Percentiles rank a stretch among this genome's conserved stretches.
Evolutionary conservation across 2,888 invertebrate species (phyloP).

Genomic region (Rhagonycha lutea): DNA sequence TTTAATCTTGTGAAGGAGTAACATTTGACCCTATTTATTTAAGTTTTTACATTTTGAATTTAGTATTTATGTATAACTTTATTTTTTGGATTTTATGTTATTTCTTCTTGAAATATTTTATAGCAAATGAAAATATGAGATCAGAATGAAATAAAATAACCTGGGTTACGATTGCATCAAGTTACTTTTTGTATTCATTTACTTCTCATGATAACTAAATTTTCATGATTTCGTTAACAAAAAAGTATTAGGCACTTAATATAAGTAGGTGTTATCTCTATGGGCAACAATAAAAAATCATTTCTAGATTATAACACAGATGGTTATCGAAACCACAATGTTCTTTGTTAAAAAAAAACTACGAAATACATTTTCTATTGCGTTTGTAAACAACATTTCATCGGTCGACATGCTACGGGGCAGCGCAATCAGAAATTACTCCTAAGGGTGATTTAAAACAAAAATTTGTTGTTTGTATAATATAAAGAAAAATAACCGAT

Average conservation of each 20-base stretch:
- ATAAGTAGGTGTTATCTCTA: neutral
- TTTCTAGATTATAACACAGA: neutral
- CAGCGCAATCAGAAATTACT: neutral
- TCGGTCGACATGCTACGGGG: neutral
- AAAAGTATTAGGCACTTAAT: too few relatives aligned
- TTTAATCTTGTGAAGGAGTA: neutral
- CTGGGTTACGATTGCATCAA: neutral
- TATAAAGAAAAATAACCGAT: neutral
- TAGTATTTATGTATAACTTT: neutral
- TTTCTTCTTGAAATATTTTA: neutral
- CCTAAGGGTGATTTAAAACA: neutral
- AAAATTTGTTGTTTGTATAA: neutral
- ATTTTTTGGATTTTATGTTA: neutral
- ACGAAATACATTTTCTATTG: neutral
- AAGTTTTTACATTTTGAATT: neutral
- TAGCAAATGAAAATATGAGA: neutral
- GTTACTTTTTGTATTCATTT: neutral
- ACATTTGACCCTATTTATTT: neutral
- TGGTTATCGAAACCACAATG: neutral
- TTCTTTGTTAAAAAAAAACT: neutral
- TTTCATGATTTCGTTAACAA: neutral
- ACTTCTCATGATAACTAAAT: neutral
- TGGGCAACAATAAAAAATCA: neutral
- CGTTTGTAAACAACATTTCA: neutral
- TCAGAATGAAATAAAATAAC: neutral